Evolutionary conservation across 1,140 invertebrate species (phyloP).

Genomic region (Melitaea cinxia): DNA sequence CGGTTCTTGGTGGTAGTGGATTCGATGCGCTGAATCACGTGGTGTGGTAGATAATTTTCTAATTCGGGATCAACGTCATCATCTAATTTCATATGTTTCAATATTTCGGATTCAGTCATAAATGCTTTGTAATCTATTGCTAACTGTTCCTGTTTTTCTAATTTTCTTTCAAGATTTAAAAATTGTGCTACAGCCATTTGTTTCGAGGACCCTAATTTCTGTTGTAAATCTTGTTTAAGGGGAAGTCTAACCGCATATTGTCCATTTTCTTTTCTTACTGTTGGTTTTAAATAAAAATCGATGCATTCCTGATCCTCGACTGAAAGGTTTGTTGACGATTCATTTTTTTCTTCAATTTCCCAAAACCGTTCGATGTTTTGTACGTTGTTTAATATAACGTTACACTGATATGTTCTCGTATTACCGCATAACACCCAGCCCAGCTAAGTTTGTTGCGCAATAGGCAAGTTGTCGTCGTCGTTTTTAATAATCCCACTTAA

Average conservation of each 20-base stretch:
- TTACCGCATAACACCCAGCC: neutral
- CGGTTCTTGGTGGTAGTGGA: neutral
- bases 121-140: neutral
- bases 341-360: neutral
- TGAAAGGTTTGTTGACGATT: neutral
- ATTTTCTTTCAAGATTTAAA: neutral
- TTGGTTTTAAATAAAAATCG: neutral
- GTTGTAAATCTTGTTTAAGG: neutral
- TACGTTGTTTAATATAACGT: neutral
- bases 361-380: neutral
- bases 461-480: neutral
- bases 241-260: neutral
- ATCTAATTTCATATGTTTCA: neutral
- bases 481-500: neutral
- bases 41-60: neutral
- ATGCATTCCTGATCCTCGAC: neutral
- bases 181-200: neutral
- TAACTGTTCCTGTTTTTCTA: neutral
- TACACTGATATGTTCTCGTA: neutral
- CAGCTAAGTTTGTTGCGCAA: neutral
- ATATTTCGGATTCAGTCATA: neutral
- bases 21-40: neutral
- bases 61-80: neutral
- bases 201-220: neutral
- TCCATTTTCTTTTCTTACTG: neutral